Evolutionary conservation across 2,888 invertebrate genomes (phyloP).

Genomic region (Ectemnius lituratus): DNA sequence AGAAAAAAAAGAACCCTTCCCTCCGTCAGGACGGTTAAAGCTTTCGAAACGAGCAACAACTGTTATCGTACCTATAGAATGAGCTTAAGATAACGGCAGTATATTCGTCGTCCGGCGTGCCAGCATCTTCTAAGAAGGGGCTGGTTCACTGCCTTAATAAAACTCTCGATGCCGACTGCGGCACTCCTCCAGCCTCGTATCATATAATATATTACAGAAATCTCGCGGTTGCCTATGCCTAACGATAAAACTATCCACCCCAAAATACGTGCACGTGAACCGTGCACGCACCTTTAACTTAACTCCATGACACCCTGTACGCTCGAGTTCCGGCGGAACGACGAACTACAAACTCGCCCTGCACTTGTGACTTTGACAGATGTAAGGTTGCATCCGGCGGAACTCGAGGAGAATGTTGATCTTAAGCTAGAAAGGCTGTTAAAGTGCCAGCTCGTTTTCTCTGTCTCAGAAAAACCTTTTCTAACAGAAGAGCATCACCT

Average conservation of each 20-base stretch:
- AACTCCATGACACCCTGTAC: background rate
- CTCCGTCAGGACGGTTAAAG: slow-evolving; percentile 42
- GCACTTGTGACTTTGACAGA: too few species aligned
- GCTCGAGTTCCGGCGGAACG: background rate
- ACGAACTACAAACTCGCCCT: too few species aligned
- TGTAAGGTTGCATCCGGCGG: too few species aligned
- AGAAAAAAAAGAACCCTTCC: slow-evolving; percentile 34
- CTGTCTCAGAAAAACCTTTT: too few species aligned
- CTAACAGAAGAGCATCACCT: too few species aligned
- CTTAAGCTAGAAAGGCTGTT: too few species aligned
- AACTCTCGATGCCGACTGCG: slow-evolving; percentile 43
- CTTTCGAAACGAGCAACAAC: slow-evolving; percentile 48
- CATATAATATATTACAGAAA: slow-evolving; percentile 37
- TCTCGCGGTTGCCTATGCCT: slow-evolving; percentile 25
- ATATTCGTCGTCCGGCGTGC: slow-evolving; percentile 7
- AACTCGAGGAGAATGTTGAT: too few species aligned
- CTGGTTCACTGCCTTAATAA: slow-evolving; percentile 8
- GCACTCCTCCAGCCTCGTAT: slow-evolving; percentile 41
- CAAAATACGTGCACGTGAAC: slow-evolving; percentile 22
- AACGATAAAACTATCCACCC: slow-evolving; percentile 46
- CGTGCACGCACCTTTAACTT: slow-evolving; percentile 26
- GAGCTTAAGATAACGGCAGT: slow-evolving; percentile 46
- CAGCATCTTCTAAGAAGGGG: background rate
- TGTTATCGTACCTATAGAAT: slow-evolving; percentile 40
- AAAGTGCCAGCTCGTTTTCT: too few species aligned